Base-by-base conservation (phyloP, 2,888 invertebrate species). In the Corythucha ciliata region DNA sequence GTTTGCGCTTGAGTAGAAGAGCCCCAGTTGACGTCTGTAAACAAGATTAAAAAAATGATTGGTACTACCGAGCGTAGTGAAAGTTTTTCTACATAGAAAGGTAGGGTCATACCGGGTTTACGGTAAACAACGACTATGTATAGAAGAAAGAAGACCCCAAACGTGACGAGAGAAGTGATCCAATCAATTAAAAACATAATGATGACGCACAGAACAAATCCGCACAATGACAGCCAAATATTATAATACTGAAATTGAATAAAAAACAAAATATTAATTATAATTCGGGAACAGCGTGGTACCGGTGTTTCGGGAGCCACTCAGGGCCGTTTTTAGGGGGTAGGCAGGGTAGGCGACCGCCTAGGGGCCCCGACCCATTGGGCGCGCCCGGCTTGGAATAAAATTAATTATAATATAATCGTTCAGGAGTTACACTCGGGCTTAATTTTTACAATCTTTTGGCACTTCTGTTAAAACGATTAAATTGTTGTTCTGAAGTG, bases 1-100 rank as follows among this genome's bases (percentile, higher is more conserved):
- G 86, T 88, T 70, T 97, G 96, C 6, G 96, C 96, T 68, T 96
- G 94, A 1, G 93, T 92, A 2, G 93, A 92, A 0, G 94, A 92
- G 3, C 97, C 97, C 97, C 97, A 97, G 70, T 98, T 97, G 2
- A 96, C 94, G 66, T 94, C 91, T 86, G 60, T n/a, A n/a, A n/a
- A n/a, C n/a, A 22, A 65, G 60, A 52, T 29, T 45, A 4, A 16
- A 4, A 26, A 29, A 26, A 34, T 34, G 21, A 20, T 16, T 21
- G 18, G 40, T 7, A 14, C 8, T 14, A 14, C 12, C 8, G 8
- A 14, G 14, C 12, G 14, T 10, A 36, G 16, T 14, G 12, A 36
- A 10, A 10, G 8, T 36, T 36, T 36, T 36, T 10, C 16, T 8
- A 7, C 12, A 7, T 7, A 14, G 16, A 14, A 36, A 36, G 16